phyloP scores from a whole-genome alignment of 2,888 invertebrate species.

The Ethmia dodecea region DNA sequence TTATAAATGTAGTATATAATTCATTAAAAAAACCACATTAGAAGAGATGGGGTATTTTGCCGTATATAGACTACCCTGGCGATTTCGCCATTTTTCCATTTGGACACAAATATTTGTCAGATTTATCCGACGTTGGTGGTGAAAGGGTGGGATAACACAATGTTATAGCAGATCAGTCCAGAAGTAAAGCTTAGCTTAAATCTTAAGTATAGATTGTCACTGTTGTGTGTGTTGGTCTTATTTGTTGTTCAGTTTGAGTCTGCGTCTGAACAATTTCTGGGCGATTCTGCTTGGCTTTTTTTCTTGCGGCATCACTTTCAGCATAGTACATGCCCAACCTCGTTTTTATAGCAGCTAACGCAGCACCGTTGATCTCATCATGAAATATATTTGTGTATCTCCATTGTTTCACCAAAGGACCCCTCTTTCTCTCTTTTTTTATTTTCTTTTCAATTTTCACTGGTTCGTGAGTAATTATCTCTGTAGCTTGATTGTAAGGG shows the following conservation, averaged over 20 bases:
- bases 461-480: conserved; percentile 31
- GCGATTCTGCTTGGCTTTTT: conserved; percentile 59
- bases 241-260: conserved; percentile 46
- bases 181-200: neutral
- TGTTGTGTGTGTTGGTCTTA: conserved; percentile 52
- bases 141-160: no score
- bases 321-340: conserved; percentile 72
- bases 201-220: conserved; percentile 4
- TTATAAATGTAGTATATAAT: no score
- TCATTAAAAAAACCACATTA: no score
- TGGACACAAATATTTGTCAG: no score
- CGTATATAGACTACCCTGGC: no score
- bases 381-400: conserved; percentile 76
- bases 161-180: neutral
- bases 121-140: no score
- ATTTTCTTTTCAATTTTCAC: conserved; percentile 44
- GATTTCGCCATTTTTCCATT: no score
- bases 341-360: conserved; percentile 71
- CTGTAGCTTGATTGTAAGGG: conserved; percentile 25
- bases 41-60: no score
- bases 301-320: conserved; percentile 68
- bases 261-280: conserved; percentile 51
- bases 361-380: conserved; percentile 74
- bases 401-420: conserved; percentile 75
- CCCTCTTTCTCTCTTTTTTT: conserved; percentile 63